Percentiles rank a stretch among this genome's conserved stretches.
These are phyloP conservation scores for Aphaenogaster floridana DNA, from an alignment of 1,140 invertebrate species.

Conservation along the genomic window DNA sequence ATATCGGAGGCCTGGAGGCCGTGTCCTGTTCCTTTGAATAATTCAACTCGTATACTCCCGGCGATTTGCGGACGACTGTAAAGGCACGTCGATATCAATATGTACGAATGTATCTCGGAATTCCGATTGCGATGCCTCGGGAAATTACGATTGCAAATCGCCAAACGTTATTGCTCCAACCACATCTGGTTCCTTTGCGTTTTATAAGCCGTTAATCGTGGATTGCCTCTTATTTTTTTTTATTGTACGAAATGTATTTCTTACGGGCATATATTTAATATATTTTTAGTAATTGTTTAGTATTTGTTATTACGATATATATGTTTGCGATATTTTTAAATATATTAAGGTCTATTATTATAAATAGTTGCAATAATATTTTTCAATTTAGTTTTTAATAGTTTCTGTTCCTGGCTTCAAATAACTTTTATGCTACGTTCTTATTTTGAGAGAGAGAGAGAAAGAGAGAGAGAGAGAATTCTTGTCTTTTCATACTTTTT, in stretches of 20 bases:
- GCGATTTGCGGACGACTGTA: conserved; percentile 68
- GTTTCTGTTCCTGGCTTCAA: background rate
- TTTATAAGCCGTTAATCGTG: background rate
- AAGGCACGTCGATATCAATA: conserved; percentile 63
- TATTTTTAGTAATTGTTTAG: background rate
- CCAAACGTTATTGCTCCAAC: conserved; percentile 3
- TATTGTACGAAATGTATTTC: background rate
- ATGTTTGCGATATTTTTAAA: background rate
- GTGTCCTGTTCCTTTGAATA: conserved; percentile 67
- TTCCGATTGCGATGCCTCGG: background rate
- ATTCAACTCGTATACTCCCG: conserved; percentile 72
- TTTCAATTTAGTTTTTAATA: background rate
- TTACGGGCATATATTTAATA: background rate
- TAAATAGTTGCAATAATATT: background rate
- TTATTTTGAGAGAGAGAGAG: background rate
- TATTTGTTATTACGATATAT: background rate
- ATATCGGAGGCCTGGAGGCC: conserved; percentile 59
- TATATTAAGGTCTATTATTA: background rate
- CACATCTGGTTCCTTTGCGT: background rate
- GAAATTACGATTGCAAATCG: conserved; percentile 34
- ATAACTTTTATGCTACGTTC: background rate
- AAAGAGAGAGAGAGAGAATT: background rate
- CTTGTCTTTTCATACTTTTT: background rate
- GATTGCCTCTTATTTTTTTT: background rate
- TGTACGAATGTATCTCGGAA: conserved; percentile 44